Evolutionary conservation across 2,113 vertebrate genomes (phyloP).

Genomic region (Mohoua ochrocephala): DNA sequence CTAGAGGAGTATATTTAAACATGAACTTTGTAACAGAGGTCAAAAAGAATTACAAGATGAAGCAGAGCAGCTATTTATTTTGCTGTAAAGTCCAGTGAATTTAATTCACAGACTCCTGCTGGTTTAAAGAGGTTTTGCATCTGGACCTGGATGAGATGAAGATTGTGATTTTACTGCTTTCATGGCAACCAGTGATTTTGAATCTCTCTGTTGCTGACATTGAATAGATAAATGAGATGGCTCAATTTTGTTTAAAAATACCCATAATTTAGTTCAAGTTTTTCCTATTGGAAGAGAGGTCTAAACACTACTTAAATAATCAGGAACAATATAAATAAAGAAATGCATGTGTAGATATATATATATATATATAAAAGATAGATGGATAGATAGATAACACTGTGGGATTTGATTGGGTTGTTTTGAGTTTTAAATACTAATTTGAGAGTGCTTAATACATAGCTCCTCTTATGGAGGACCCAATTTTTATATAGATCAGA

Average conservation of each 20-base stretch:
- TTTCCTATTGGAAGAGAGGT: not conserved
- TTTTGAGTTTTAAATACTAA: not conserved
- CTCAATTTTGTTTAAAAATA: not conserved
- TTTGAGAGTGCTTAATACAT: not conserved
- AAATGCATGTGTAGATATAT: not conserved
- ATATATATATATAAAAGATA: not conserved
- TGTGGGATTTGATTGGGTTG: not conserved
- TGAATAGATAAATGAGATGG: not conserved
- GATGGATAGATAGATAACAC: not conserved
- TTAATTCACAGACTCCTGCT: not conserved
- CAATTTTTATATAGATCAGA: not conserved
- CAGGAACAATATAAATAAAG: not conserved
- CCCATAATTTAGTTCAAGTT: not conserved
- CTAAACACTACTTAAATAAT: not conserved
- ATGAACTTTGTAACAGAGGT: not conserved
- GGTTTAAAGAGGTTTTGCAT: not conserved
- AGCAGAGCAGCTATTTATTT: not conserved
- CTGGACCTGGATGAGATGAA: not conserved
- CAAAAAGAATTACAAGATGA: not conserved
- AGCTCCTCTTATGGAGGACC: not conserved
- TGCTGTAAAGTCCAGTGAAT: not conserved
- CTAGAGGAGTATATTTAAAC: not conserved
- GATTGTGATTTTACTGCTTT: not conserved
- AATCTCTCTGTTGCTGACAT: not conserved
- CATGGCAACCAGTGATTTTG: not conserved